Percentiles rank a stretch among this genome's conserved stretches.
phyloP scores from a whole-genome alignment of 2,888 invertebrate species.

The Coenonympha glycerion region DNA sequence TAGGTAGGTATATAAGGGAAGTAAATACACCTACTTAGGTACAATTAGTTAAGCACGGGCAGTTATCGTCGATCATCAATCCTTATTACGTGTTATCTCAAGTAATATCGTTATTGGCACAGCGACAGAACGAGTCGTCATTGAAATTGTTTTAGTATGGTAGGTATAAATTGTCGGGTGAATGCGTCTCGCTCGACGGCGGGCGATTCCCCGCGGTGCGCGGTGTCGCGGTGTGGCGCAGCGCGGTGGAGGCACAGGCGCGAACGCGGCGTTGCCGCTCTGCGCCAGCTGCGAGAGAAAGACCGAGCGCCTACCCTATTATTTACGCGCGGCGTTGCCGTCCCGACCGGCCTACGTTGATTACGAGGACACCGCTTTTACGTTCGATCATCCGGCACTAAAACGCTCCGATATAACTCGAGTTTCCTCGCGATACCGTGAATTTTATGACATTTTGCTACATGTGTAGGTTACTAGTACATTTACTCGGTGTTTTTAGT shows the following conservation, averaged over 20 bases:
- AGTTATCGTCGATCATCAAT: not conserved
- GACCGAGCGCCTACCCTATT: conserved; percentile 75
- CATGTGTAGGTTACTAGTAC: conserved; percentile 4
- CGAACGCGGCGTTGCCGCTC: conserved; percentile 65
- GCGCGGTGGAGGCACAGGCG: conserved; percentile 44
- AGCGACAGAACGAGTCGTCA: conserved; percentile 15
- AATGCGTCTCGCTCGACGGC: conserved; percentile 55
- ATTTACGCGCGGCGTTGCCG: conserved; percentile 76
- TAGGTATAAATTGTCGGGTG: conserved; percentile 68
- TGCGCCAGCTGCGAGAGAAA: conserved; percentile 75
- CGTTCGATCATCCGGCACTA: conserved; percentile 68
- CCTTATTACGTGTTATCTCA: conserved; percentile 6
- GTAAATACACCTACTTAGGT: conserved; percentile 12
- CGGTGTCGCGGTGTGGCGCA: not conserved
- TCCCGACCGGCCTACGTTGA: conserved; percentile 71
- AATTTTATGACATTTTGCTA: conserved; percentile 6
- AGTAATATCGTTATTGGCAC: conserved; percentile 12
- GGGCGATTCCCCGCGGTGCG: conserved; percentile 47
- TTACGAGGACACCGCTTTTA: conserved; percentile 76
- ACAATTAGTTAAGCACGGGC: not conserved
- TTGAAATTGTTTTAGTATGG: conserved; percentile 38
- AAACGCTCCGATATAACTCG: conserved; percentile 44
- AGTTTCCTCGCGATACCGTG: conserved; percentile 28
- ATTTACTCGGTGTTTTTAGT: conserved; percentile 18
- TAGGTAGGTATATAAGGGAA: conserved; percentile 10